Percentiles rank a stretch among this genome's conserved stretches.
phyloP scores from a whole-genome alignment of 2,888 invertebrate species.

The Nemotelus nigrinus region DNA sequence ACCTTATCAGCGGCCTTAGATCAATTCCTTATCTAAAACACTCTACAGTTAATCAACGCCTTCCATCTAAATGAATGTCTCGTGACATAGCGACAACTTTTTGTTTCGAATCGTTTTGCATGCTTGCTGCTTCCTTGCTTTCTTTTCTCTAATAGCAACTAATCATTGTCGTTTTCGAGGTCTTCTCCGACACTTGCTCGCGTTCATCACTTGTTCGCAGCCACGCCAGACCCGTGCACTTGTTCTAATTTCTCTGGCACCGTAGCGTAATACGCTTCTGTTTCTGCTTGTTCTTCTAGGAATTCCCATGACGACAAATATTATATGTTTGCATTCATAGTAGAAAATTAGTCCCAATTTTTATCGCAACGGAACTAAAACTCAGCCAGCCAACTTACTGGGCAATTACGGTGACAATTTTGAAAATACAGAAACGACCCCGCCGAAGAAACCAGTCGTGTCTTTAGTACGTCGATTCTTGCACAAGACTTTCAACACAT shows the following conservation, averaged over 20 bases:
- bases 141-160: constrained; percentile 12
- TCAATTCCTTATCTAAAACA: constrained; percentile 18
- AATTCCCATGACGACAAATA: constrained; percentile 23
- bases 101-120: background rate
- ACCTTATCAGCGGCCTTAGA: background rate
- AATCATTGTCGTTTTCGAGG: constrained; percentile 15
- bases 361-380: constrained; percentile 26
- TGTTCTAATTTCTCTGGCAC: background rate
- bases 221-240: background rate
- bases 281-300: background rate
- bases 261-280: background rate
- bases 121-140: background rate
- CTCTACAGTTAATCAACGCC: constrained; percentile 15
- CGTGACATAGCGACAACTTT: constrained; percentile 18
- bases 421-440: background rate
- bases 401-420: constrained; percentile 32
- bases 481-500: constrained; percentile 10
- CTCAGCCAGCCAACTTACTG: background rate
- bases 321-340: background rate
- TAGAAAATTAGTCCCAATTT: constrained; percentile 23
- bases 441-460: too few relatives aligned
- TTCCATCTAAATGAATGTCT: constrained; percentile 28
- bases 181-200: background rate
- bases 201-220: background rate
- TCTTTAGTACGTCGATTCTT: background rate